phyloP scores from a whole-genome alignment of 2,797 vertebrate species.

The Galago senegalensis region DNA sequence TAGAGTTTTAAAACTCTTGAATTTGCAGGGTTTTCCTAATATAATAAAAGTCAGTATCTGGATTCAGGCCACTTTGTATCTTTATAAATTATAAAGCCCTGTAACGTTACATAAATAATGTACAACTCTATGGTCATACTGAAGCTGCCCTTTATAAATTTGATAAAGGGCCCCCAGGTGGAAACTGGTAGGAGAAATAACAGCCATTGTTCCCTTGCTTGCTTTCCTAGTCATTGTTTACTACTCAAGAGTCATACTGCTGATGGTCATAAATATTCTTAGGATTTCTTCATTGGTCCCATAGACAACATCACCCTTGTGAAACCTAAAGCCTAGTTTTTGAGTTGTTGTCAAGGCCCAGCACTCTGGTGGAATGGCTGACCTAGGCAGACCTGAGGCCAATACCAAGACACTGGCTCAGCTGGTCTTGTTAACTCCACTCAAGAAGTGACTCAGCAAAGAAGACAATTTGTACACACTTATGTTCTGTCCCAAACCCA shows the following conservation, averaged over 20 bases:
- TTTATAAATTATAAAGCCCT: slow-evolving; percentile 5
- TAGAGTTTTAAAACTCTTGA: background rate
- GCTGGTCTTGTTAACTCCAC: background rate
- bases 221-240: background rate
- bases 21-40: background rate
- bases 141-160: background rate
- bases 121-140: background rate
- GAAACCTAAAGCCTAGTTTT: background rate
- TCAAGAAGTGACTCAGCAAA: background rate
- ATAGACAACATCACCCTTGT: background rate
- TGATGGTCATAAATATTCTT: background rate
- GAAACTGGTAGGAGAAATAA: background rate
- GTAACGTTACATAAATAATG: background rate
- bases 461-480: background rate
- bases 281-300: background rate
- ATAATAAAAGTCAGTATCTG: background rate
- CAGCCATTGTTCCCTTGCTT: background rate
- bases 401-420: background rate
- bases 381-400: background rate
- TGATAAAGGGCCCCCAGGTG: background rate
- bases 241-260: background rate
- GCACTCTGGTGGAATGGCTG: background rate
- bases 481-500: background rate
- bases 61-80: background rate
- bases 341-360: background rate